phyloP scores from a whole-genome alignment of 2,113 vertebrate genomes.

The Hippotragus niger region DNA sequence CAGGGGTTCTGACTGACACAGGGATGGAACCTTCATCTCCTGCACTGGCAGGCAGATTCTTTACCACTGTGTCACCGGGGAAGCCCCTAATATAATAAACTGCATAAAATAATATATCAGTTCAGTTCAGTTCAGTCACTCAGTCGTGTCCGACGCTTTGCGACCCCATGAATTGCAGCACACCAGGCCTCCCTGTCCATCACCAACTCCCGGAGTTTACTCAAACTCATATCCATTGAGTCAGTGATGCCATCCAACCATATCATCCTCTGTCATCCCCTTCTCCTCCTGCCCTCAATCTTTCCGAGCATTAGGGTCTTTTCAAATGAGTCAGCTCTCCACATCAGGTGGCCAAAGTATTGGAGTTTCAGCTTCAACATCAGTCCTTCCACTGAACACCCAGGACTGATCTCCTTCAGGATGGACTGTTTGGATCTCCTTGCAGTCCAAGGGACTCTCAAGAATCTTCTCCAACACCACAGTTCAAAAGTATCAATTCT shows the following conservation, averaged over 20 bases:
- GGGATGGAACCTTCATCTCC: not conserved
- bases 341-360: not conserved
- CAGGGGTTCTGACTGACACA: not conserved
- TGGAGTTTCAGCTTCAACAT: not conserved
- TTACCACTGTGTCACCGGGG: not conserved
- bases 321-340: not conserved
- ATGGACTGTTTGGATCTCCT: not conserved
- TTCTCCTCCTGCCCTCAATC: not conserved
- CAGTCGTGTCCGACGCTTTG: not conserved
- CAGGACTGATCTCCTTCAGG: not conserved
- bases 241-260: not conserved
- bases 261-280: not conserved
- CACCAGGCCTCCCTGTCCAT: not conserved
- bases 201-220: not conserved
- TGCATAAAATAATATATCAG: not conserved
- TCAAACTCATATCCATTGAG: not conserved
- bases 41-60: not conserved
- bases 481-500: not conserved
- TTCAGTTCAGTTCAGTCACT: not conserved
- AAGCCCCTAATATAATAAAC: not conserved
- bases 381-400: not conserved
- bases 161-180: not conserved
- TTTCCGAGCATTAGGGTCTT: not conserved
- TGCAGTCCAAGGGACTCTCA: not conserved
- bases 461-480: not conserved